phyloP scores from a whole-genome alignment of 2,113 vertebrate species.

The Brienomyrus brachyistius region DNA sequence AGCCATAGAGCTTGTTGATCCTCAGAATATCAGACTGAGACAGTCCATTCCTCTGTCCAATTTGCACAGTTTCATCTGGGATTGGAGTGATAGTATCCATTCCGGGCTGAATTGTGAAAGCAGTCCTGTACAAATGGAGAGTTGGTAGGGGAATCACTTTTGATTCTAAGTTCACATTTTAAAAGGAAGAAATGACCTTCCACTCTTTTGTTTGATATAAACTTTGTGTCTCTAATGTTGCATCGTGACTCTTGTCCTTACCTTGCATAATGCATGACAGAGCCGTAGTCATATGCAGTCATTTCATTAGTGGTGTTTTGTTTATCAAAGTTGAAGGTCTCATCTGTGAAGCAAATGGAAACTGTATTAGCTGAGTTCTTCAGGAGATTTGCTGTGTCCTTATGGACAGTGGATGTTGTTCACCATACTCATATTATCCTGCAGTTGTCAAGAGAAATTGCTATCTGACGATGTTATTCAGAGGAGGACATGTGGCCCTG shows the following conservation, averaged over 20 bases:
- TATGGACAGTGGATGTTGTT: background rate
- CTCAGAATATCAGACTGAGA: slow-evolving; percentile 26
- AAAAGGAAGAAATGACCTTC: background rate
- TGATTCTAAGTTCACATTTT: background rate
- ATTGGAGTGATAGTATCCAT: slow-evolving; percentile 34
- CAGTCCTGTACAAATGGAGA: background rate
- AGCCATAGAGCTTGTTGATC: slow-evolving; percentile 33
- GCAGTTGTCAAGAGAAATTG: background rate
- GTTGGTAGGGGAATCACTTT: background rate
- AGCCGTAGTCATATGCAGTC: slow-evolving; percentile 37
- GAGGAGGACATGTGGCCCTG: background rate
- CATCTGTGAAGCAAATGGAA: background rate
- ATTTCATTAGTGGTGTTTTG: slow-evolving; percentile 32
- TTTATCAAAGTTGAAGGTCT: slow-evolving; percentile 22
- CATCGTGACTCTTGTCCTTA: background rate
- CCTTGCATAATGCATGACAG: slow-evolving; percentile 42
- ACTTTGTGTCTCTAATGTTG: background rate
- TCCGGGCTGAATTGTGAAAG: slow-evolving; percentile 26
- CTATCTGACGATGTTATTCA: background rate
- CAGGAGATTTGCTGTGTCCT: background rate
- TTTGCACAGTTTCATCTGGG: slow-evolving; percentile 13
- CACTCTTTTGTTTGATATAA: background rate
- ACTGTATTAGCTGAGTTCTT: background rate
- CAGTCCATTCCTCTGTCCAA: slow-evolving; percentile 32
- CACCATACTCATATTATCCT: background rate